Percentiles rank a stretch among this genome's conserved stretches.
These are phyloP conservation scores for Dicerorhinus sumatrensis DNA, from an alignment of 2,113 vertebrate genomes.

Conservation along the genomic window DNA sequence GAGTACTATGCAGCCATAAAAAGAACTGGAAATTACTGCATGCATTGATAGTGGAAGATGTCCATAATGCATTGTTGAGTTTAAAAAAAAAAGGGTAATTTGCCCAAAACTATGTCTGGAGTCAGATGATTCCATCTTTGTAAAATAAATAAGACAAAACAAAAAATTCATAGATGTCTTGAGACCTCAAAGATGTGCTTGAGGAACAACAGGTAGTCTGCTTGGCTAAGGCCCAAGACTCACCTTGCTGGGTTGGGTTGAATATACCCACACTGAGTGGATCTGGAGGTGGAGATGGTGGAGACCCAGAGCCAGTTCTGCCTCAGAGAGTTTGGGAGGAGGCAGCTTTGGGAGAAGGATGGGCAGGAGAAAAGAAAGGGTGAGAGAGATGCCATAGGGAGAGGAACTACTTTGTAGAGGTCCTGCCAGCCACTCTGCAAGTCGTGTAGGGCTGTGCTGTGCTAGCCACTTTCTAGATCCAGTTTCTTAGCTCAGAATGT, in stretches of 20 bases:
- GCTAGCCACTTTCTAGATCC: background rate
- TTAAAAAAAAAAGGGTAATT: background rate
- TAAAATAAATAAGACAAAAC: constrained; percentile 13
- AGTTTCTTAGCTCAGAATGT: background rate
- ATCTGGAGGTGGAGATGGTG: background rate
- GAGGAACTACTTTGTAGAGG: background rate
- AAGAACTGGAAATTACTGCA: background rate
- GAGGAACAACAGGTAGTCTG: background rate
- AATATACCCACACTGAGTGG: background rate
- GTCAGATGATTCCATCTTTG: constrained; percentile 10
- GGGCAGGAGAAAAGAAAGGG: background rate
- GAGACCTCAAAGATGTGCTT: background rate
- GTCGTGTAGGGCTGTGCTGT: background rate
- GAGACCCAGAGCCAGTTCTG: background rate
- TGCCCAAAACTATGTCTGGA: background rate
- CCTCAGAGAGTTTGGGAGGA: background rate
- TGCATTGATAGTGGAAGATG: background rate
- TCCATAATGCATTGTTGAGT: background rate
- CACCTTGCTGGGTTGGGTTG: background rate
- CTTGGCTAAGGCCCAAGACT: background rate
- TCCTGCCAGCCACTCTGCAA: background rate
- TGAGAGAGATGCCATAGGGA: background rate
- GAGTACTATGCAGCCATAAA: background rate
- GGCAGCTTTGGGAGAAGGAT: background rate
- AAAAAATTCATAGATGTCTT: background rate